Conservation (phyloP, 2,888 invertebrate genomes). For the Hirtodrosophila cameraria region DNA sequence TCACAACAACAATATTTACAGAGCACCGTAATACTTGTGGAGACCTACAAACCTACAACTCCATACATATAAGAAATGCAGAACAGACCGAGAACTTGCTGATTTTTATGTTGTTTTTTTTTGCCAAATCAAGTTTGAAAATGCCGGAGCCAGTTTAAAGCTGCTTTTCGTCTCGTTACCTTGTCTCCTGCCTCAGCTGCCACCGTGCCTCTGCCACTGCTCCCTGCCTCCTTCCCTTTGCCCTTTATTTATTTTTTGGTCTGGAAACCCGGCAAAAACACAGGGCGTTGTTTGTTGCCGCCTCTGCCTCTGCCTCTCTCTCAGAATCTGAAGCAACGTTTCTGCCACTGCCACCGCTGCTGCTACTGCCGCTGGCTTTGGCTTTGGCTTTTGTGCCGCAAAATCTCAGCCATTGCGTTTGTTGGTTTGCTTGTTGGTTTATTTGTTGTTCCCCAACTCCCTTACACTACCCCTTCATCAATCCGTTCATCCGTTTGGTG, state of each 20-base stretch:
- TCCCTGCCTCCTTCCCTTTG: neutral
- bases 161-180: slow-evolving; percentile 35
- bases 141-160: slow-evolving; percentile 59
- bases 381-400: slow-evolving; percentile 29
- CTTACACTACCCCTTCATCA: slow-evolving; percentile 6
- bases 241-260: slow-evolving; percentile 32
- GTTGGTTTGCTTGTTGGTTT: too few relatives aligned
- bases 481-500: slow-evolving; percentile 59
- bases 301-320: slow-evolving; percentile 17
- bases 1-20: slow-evolving; percentile 22
- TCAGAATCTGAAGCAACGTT: too few relatives aligned
- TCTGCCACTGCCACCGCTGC: neutral
- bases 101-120: slow-evolving; percentile 19
- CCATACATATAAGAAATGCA: slow-evolving; percentile 10
- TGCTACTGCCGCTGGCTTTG: neutral
- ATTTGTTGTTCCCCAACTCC: slow-evolving; percentile 3
- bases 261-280: slow-evolving; percentile 22
- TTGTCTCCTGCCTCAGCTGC: neutral
- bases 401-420: slow-evolving; percentile 41
- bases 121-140: slow-evolving; percentile 68
- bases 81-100: slow-evolving; percentile 37
- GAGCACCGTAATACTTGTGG: slow-evolving; percentile 63
- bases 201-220: neutral
- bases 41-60: slow-evolving; percentile 75
- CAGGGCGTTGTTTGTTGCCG: slow-evolving; percentile 45